These are phyloP conservation scores for Andrena fulva DNA, from an alignment of 2,888 invertebrate species.

Conservation along the genomic window DNA sequence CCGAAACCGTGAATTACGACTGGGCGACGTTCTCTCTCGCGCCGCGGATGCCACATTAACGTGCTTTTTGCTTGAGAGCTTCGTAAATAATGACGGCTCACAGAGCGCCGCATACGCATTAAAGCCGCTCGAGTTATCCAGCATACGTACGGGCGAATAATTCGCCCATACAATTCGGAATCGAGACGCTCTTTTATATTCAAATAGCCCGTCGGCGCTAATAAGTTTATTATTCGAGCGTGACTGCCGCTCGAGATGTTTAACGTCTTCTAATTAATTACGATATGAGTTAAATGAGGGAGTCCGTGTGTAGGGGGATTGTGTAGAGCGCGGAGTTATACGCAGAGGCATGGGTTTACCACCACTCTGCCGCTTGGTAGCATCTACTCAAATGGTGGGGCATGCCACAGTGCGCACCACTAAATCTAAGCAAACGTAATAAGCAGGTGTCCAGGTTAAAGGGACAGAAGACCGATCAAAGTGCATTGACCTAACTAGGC, in stretches of 20 bases:
- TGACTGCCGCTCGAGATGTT: neutral
- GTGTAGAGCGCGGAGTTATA: neutral
- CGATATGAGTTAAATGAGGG: neutral
- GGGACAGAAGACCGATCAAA: too few relatives aligned
- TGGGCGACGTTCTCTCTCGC: constrained; percentile 3
- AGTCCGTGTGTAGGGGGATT: neutral
- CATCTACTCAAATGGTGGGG: too few relatives aligned
- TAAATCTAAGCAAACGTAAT: too few relatives aligned
- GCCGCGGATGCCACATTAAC: constrained; percentile 45
- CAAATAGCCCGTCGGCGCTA: neutral
- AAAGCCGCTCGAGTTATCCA: neutral
- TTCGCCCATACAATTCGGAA: neutral
- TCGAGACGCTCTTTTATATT: neutral
- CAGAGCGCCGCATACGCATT: constrained; percentile 4
- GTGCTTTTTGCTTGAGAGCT: constrained; percentile 26
- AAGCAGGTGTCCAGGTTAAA: too few relatives aligned
- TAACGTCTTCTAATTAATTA: neutral
- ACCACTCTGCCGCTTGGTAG: too few relatives aligned
- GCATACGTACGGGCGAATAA: neutral
- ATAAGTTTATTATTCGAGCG: neutral
- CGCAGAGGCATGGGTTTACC: too few relatives aligned
- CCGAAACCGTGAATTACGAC: constrained; percentile 51
- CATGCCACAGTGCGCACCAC: too few relatives aligned
- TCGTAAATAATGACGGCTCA: constrained; percentile 43
- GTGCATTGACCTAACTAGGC: too few relatives aligned